Base-by-base conservation (phyloP, 2,888 invertebrate genomes). In the Phortica okadai region DNA sequence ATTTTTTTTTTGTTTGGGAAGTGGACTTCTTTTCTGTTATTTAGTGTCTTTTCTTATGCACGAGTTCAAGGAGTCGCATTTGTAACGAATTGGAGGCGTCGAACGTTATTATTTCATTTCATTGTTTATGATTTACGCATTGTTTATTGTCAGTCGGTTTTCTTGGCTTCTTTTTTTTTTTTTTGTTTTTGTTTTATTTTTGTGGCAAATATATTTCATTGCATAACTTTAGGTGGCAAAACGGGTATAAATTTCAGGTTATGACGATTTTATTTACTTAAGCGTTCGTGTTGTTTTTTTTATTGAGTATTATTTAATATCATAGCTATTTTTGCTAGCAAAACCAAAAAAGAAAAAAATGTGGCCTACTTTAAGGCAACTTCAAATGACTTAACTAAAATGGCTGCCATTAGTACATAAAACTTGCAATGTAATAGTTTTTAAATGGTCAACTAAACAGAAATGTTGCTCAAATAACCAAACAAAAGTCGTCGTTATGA, bases 151-250 rank as follows among this genome's bases (percentile, higher is more conserved):
- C 70, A 33, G 70, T 72, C 44, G 59, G 7, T 77, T 74, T 33
- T 2, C 33, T 33, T 66, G 58, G 58, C 77, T 59, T 44, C 69
- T 58, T 67, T 73, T 41, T 76, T 64, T 81, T 79, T 80, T 78
- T 80, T 76, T 54, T 74, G 4, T 16, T 10, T 70, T 50, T 70
- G 1, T 50, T 70, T n/a, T n/a, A n/a, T 70, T 59, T 69, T 69
- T 56, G 41, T 45, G 16, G 33, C 6, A 33, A 41, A 74, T 58
- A 16, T 74, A 69, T 58, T 75, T 78, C 76, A 78, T 82, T 72
- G 75, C 82, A 70, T 72, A 76, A 75, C 77, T 77, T 80, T 80
- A 78, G 81, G 82, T 81, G 77, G 70, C 56, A 74, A 21, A 74
- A 50, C 64, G 79, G 73, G 78, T 78, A 82, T 80, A 81, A 82